Evolutionary conservation across 2,113 vertebrate species (phyloP), one percentile per base, ranked within the genome.

Genomic region (Sorex araneus): DNA sequence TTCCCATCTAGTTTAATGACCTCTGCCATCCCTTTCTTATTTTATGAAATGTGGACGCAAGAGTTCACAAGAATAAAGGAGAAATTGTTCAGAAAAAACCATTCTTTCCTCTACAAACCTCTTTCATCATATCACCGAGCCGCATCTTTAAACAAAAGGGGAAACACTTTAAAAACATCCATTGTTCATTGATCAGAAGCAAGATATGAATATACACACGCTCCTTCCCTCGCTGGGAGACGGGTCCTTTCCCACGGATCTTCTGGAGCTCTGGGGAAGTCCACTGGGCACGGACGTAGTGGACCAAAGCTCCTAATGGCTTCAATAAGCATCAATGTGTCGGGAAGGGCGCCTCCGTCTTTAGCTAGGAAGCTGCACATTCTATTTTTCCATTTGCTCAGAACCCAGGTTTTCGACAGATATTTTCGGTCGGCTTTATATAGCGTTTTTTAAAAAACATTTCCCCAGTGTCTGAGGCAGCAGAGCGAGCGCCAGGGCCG

Each of bases 361-460:
- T 88, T 57, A 84, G 23, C 43, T 69, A 66, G 47, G 6, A 78
- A 70, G 74, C 71, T 80, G 0, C 60, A 87, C 45, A 0, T 87
- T 83, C 8, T 34, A 45, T 87, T 94, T 82, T 89, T 88, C 28
- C 64, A 43, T 84, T 75, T 70, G 15, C 25, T 57, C 21, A 89
- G 40, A 84, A 57, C 18, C 6, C 11, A 83, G 34, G 57, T 63
- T 70, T 80, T 45, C 27, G 66, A 45, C 2, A 27, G 19, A 40
- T 86, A 15, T 85, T 63, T 88, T 45, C 5, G 88, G 3, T 80
- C n/a, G 40, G 25, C 92, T 86, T 86, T 77, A 21, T 67, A 34
- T 67, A 16, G 10, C 40, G 83, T 74, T 76, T 43, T 10, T 85
- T 92, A 40, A 28, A 3, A 60, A 83, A 78, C 15, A 63, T 13